Evolutionary conservation across 2,888 invertebrate genomes (phyloP).

Genomic region (Leptarthrus brevirostris): DNA sequence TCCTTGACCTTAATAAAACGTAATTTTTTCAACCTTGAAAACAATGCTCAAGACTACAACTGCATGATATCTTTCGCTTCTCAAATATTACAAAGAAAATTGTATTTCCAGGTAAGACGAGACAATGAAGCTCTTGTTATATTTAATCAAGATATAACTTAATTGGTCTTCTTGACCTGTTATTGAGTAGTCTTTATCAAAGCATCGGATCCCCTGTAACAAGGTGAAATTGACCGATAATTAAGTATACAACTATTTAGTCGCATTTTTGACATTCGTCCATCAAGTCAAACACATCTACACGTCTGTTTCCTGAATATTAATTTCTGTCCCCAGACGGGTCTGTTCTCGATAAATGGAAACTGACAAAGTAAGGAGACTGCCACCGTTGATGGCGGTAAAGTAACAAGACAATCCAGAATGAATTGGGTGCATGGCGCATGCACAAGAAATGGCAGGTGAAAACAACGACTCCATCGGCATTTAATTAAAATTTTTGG

Average conservation of each 20-base stretch:
- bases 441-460: conserved; percentile 17
- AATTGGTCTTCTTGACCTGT: conserved; percentile 1
- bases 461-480: conserved; percentile 5
- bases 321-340: conserved; percentile 47
- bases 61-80: too few species aligned
- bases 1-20: too few species aligned
- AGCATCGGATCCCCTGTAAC: conserved; percentile 55
- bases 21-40: too few species aligned
- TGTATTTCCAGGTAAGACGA: too few species aligned
- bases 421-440: background rate
- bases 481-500: conserved; percentile 47
- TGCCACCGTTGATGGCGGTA: background rate
- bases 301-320: conserved; percentile 52
- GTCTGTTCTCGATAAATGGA: background rate
- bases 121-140: conserved; percentile 25
- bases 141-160: conserved; percentile 25
- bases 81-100: too few species aligned
- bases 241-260: conserved; percentile 64
- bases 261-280: conserved; percentile 59
- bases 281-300: conserved; percentile 58
- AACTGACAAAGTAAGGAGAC: background rate
- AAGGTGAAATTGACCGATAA: conserved; percentile 64
- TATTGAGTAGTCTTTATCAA: conserved; percentile 53
- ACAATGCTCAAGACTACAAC: too few species aligned
- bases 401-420: background rate